Base-by-base conservation (phyloP, 2,797 vertebrate genomes). In the Orestias chungarensis region DNA sequence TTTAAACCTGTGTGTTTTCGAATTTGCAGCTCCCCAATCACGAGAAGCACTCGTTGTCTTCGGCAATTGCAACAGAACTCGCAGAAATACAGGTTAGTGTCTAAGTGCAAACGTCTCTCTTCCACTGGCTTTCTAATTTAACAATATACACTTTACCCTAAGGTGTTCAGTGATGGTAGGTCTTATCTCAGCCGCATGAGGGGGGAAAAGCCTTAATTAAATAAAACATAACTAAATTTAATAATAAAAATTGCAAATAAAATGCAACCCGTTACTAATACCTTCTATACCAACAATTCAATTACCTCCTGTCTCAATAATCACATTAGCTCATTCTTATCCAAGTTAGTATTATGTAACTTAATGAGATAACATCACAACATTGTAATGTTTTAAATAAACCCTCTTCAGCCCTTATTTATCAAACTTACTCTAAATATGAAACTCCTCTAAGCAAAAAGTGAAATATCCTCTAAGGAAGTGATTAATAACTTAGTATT, bases 1-100 rank as follows among this genome's bases (percentile, higher is more conserved):
- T 71, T 6, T 64, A 55, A 52, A 0, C 62, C 27, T 68, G 47
- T 83, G 38, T 77, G 50, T 66, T 27, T 69, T 79, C 97, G 96
- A 93, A 90, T 71, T 85, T 97, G 65, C 85, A 93, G 27, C 93
- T 98, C 70, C 96, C 96, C 33, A 93, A 91, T 35, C 94, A 94
- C 89, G 93, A 95, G 35, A 92, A 93, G 7, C 90, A 91, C 47
- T 90, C 94, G 70, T 42, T 98, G 79, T 84, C 95, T 29, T 91
- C 91, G 8, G 93, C 93, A 61, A 86, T 97, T 70, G 82, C 93
- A 69, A 93, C 93, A 46, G 94, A 95, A 54, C 85, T 99, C 52
- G 93, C 66, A 35, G 95, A 97, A 80, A 95, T 97, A 79, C 96
- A 97, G 91, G 96, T 97, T 88, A 91, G 86, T 25, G 57, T 31